A percentile compares a stretch with the other conserved stretches of the same genome.
These are phyloP conservation scores for Adelognathus sp. DNA, from an alignment of 2,888 invertebrate species.

Conservation along the genomic window DNA sequence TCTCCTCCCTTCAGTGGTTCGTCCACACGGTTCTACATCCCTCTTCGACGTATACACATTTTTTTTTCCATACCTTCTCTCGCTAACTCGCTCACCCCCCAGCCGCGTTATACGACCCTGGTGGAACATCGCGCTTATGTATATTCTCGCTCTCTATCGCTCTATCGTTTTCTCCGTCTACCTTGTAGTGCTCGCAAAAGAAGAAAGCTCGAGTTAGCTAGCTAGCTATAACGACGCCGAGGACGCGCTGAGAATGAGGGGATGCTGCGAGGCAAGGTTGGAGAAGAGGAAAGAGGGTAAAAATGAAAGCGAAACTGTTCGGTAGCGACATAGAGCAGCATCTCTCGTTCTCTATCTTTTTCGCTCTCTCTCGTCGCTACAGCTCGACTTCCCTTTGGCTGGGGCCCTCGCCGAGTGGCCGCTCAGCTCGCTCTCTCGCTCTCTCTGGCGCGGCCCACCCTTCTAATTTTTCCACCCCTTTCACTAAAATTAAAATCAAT, in stretches of 20 bases:
- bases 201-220: conserved; percentile 24
- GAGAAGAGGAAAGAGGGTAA: conserved; percentile 74
- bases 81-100: conserved; percentile 46
- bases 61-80: conserved; percentile 54
- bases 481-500: conserved; percentile 82
- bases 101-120: conserved; percentile 39
- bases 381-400: conserved; percentile 64
- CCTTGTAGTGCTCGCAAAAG: conserved; percentile 16
- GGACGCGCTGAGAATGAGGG: neutral
- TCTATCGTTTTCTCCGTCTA: too few relatives aligned
- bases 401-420: conserved; percentile 59
- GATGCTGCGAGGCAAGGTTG: conserved; percentile 50
- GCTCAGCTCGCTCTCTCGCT: conserved; percentile 56
- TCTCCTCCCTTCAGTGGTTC: conserved; percentile 46
- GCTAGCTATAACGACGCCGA: conserved; percentile 30
- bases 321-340: conserved; percentile 63
- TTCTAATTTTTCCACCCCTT: conserved; percentile 82
- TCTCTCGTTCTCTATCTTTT: too few relatives aligned
- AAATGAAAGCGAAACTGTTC: conserved; percentile 81
- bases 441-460: conserved; percentile 77
- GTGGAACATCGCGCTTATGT: conserved; percentile 48
- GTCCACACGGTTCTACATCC: conserved; percentile 46
- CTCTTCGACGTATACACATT: conserved; percentile 18
- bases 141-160: too few relatives aligned
- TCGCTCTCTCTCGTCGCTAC: conserved; percentile 69